Base-by-base conservation (phyloP, 2,888 invertebrate species). In the Leptopilina syphax region DNA sequence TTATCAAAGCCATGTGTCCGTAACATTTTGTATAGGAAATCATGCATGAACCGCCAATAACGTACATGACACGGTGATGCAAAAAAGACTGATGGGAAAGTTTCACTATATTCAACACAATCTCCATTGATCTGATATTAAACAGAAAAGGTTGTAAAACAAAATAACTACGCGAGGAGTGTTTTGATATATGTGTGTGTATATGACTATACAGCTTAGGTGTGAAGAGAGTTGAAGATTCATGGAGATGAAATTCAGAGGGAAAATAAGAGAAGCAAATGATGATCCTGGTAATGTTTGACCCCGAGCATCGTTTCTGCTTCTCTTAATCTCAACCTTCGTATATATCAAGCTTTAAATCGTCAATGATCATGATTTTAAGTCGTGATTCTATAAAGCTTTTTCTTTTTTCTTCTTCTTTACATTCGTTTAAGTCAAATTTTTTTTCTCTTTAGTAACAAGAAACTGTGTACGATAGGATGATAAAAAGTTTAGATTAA, bases 321-420 rank as follows among this genome's bases (percentile, higher is more conserved):
- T 54, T 70, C 54, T 54, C 70, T 70, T 70, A 54, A 70, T 70
- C 70, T 70, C 27, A 70, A 70, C 70, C 57, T 70, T 70, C 70
- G 54, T 27, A 70, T 70, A 70, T 70, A 54, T 70, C 70, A 70
- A 27, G 13, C 70, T 70, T 70, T 70, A 70, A 13, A 70, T 70
- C 70, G 27, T 50, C 70, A 70, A 70, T 54, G 70, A 70, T 27
- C 54, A 54, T 27, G 13, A 34, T 70, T 70, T 70, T 24, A 27
- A 70, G 10, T 70, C 54, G 70, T 54, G 70, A 54, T 50, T 54
- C 70, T 34, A 34, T 34, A 54, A 50, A 50, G 10, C 3, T 12
- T 10, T 50, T 10, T 50, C 10, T 12, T 27, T 6, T 27, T 24
- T 70, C 27, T 13, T 54, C 54, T 54, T 27, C 34, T 70, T 57